These are phyloP conservation scores for Sebastes paucispinis DNA, from an alignment of 2,797 vertebrate genomes.

Conservation along the genomic window DNA sequence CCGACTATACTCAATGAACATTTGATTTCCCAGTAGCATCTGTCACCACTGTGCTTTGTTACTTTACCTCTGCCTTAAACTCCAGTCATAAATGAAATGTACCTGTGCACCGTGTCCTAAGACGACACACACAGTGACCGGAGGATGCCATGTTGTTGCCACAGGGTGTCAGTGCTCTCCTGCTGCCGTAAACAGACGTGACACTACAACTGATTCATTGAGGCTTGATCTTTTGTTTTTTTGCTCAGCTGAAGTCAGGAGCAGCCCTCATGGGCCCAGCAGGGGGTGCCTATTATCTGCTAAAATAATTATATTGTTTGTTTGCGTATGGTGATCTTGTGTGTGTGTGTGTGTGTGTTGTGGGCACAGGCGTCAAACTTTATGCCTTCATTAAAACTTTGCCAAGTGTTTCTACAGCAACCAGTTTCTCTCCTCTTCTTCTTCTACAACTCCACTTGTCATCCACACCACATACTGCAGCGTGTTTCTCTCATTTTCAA, in stretches of 20 bases:
- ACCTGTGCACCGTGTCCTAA: background rate
- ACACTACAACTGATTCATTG: slow-evolving; percentile 6
- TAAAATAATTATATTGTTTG: slow-evolving; percentile 65
- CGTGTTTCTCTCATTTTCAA: background rate
- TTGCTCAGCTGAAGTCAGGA: slow-evolving; percentile 43
- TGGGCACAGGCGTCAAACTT: slow-evolving; percentile 61
- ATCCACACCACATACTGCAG: slow-evolving; percentile 35
- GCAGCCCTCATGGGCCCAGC: slow-evolving; percentile 31
- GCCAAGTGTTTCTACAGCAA: slow-evolving; percentile 78
- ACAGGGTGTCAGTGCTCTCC: slow-evolving; percentile 62
- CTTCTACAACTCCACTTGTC: slow-evolving; percentile 32
- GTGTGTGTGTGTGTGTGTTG: slow-evolving; percentile 24
- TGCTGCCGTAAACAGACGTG: slow-evolving; percentile 14
- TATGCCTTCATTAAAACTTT: slow-evolving; percentile 79
- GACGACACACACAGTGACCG: background rate
- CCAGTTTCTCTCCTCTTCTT: slow-evolving; percentile 43
- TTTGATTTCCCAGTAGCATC: background rate
- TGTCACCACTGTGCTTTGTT: background rate
- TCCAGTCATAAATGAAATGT: background rate
- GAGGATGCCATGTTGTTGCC: slow-evolving; percentile 21
- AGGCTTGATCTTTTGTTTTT: slow-evolving; percentile 40
- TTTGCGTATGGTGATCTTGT: slow-evolving; percentile 37
- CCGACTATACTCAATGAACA: background rate
- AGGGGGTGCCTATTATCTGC: slow-evolving; percentile 66
- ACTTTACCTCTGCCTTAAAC: background rate